Base-by-base conservation (phyloP, 2,113 vertebrate genomes). In the Campylorhamphus procurvoides region DNA sequence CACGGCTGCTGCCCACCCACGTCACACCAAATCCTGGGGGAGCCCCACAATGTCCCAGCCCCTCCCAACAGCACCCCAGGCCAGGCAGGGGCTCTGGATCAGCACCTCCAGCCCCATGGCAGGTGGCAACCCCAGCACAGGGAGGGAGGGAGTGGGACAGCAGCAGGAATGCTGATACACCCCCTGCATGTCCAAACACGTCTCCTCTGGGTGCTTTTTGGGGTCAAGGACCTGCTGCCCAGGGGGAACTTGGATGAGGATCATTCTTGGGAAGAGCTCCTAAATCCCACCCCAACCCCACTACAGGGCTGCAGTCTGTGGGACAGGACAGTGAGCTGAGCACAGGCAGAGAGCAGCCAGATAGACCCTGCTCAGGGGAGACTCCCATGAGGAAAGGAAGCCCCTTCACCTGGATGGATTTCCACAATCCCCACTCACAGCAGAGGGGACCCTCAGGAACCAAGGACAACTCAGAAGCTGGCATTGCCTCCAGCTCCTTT, bases 21-120 rank as follows among this genome's bases (percentile, higher is more conserved):
- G 0, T 17, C 52, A 50, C 4, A 2, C 24, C 23, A 9, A 2
- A 29, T 18, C 59, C 59, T 42, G 1, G 1, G 23, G 23, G 14
- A 73, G 52, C 22, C 28, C 40, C 56, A 23, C 18, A 12, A 10
- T 18, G 4, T 55, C 53, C 53, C 55, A 58, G 55, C 33, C 56
- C 35, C 35, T 53, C 66, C 64, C 18, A 15, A 14, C 20, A 27
- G 49, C 62, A 37, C 42, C 50, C 69, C 18, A 19, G 7, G 14
- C 9, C 29, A 8, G 0, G 46, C 4, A 1, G 24, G 58, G 28
- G 66, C 39, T 42, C 28, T 3, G 11, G 18, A 42, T 5, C 0
- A 0, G 18, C 35, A 29, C 27, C 55, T 31, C 66, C 87, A 56
- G 40, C 87, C n/a, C 81, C 46, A 2, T 10, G 33, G 75, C 33